Evolutionary conservation across 1,140 invertebrate species (phyloP).

Genomic region (Elysia chlorotica): DNA sequence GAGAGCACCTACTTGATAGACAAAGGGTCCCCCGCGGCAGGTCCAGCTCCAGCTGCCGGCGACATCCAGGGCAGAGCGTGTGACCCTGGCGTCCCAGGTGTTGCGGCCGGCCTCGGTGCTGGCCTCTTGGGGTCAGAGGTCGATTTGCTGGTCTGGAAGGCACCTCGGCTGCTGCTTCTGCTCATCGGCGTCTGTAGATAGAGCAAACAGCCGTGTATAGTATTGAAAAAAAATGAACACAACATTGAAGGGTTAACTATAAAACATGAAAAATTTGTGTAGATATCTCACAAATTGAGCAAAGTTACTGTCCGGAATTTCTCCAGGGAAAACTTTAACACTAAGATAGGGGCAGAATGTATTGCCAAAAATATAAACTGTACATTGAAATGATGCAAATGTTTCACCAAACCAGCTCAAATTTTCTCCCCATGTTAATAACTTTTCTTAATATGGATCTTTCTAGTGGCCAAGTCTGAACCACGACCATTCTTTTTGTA

Average conservation of each 20-base stretch:
- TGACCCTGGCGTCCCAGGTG: slow-evolving; percentile 3
- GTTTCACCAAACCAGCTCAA: too few species aligned
- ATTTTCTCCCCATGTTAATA: too few species aligned
- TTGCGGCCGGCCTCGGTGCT: neutral
- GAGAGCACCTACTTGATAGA: too few species aligned
- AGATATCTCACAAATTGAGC: neutral
- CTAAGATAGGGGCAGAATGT: neutral
- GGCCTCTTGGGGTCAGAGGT: neutral
- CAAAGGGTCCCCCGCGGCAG: too few species aligned
- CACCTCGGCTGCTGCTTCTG: slow-evolving; percentile 4
- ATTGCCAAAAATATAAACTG: neutral
- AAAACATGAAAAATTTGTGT: neutral
- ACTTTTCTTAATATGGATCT: too few species aligned
- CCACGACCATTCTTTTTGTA: too few species aligned
- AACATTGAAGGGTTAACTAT: neutral
- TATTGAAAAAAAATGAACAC: neutral
- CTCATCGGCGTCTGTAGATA: slow-evolving; percentile 2
- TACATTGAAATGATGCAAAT: too few species aligned
- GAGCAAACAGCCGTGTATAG: neutral
- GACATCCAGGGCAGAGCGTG: neutral
- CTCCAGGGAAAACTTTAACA: neutral
- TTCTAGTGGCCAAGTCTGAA: too few species aligned
- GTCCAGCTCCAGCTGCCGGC: neutral
- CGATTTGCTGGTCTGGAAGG: neutral
- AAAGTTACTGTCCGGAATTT: neutral